Conservation (phyloP, 2,888 invertebrate species). For the Epirrhoe alternata region DNA sequence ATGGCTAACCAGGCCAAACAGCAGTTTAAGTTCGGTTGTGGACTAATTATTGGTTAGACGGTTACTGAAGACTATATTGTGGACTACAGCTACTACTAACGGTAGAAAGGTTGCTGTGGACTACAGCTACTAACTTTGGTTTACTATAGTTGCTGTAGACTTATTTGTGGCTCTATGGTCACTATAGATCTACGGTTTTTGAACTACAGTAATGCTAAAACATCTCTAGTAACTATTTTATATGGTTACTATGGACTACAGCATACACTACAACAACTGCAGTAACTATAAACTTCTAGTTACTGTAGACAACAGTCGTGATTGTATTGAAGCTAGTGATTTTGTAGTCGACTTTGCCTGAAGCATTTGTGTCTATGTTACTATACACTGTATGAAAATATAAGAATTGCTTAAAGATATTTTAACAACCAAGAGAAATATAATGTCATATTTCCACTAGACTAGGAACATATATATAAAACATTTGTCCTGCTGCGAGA, state of each 20-base stretch:
- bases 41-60: slow-evolving; percentile 95
- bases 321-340: slow-evolving; percentile 23
- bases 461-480: no score
- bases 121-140: background rate
- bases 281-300: background rate
- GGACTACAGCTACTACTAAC: background rate
- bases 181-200: background rate
- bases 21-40: slow-evolving; percentile 97
- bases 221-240: no score
- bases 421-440: background rate
- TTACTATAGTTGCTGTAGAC: background rate
- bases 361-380: background rate
- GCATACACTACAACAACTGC: background rate
- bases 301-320: background rate
- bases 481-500: no score
- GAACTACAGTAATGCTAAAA: no score
- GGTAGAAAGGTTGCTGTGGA: background rate
- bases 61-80: slow-evolving; percentile 2
- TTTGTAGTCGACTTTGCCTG: background rate
- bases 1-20: slow-evolving; percentile 96
- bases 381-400: background rate
- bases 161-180: background rate
- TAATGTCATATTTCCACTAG: background rate
- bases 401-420: background rate
- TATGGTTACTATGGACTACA: no score